Base-by-base conservation (phyloP, 1,140 invertebrate species). In the Hyposmocoma kahamanoa region DNA sequence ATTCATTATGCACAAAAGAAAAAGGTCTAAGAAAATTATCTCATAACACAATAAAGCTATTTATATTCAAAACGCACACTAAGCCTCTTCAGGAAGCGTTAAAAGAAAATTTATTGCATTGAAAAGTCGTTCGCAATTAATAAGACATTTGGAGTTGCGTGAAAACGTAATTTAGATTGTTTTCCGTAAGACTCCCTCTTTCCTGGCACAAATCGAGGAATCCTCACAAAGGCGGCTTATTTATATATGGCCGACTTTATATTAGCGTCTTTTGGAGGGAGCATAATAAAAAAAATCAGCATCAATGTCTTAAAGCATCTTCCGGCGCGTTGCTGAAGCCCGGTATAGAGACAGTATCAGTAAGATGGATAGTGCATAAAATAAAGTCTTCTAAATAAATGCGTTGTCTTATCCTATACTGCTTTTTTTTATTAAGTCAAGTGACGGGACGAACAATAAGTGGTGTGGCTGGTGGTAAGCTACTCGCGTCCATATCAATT, bases 111-210 rank as follows among this genome's bases (percentile, higher is more conserved):
- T 82, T 85, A 85, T 84, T 65, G 72, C 82, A 84, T 82, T 79
- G 78, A 81, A 78, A 81, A 85, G 80, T 85, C 82, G 62, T 62
- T 62, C 54, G 78, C 73, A 85, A 85, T 85, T 85, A 85, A 85
- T 85, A 85, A 85, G 82, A 85, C 80, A 84, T 85, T 84, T 85
- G 78, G 82, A 85, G 82, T 85, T 82, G 82, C 82, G 82, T 84
- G 81, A 83, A 84, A 84, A 84, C 83, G 81, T 84, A 84, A 84
- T 84, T 84, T 84, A 84, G 81, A 84, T 84, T 84, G 81, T 84
- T 84, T 84, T 80, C 66, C 59, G 59, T 59, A 73, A 74, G 81
- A 68, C 72, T 55, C 55, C 39, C 36, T 55, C 67, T 62, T 77
- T 77, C 80, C 68, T 81, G 75, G 71, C 68, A 71, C 36, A 66